Evolutionary conservation across 2,797 vertebrate genomes (phyloP).

Genomic region (Toxotes lorentzi): DNA sequence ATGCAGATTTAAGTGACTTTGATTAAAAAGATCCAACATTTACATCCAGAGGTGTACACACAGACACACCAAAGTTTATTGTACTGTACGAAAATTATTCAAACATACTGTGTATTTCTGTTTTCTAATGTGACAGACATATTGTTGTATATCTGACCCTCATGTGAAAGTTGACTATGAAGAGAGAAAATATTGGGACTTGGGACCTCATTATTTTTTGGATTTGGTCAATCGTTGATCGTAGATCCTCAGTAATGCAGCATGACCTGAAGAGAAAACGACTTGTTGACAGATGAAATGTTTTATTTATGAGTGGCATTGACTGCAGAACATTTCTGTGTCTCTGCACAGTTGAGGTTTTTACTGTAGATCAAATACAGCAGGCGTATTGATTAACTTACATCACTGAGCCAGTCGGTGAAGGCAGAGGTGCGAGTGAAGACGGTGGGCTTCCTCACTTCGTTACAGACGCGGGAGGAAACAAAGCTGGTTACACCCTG

Average conservation of each 20-base stretch:
- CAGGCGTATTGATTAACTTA: slow-evolving; percentile 38
- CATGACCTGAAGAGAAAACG: slow-evolving; percentile 71
- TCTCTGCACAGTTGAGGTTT: neutral
- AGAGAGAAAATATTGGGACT: neutral
- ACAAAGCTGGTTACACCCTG: slow-evolving; percentile 83
- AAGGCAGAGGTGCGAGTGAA: slow-evolving; percentile 81
- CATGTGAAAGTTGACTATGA: neutral
- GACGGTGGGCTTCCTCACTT: slow-evolving; percentile 80
- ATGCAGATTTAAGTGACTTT: neutral
- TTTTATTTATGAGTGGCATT: neutral
- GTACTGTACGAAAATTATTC: neutral
- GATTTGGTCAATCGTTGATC: slow-evolving; percentile 11
- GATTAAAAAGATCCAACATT: neutral
- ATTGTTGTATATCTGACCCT: neutral
- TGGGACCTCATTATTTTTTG: slow-evolving; percentile 13
- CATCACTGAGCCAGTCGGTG: slow-evolving; percentile 75
- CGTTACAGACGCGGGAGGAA: slow-evolving; percentile 73
- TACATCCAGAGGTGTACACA: neutral
- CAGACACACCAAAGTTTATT: neutral
- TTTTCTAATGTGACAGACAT: neutral
- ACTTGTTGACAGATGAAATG: slow-evolving; percentile 14
- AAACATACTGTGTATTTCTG: neutral
- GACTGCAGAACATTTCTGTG: neutral
- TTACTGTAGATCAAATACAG: neutral
- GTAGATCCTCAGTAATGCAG: slow-evolving; percentile 61